Conservation (phyloP, 1,140 invertebrate genomes). For the Apis laboriosa region DNA sequence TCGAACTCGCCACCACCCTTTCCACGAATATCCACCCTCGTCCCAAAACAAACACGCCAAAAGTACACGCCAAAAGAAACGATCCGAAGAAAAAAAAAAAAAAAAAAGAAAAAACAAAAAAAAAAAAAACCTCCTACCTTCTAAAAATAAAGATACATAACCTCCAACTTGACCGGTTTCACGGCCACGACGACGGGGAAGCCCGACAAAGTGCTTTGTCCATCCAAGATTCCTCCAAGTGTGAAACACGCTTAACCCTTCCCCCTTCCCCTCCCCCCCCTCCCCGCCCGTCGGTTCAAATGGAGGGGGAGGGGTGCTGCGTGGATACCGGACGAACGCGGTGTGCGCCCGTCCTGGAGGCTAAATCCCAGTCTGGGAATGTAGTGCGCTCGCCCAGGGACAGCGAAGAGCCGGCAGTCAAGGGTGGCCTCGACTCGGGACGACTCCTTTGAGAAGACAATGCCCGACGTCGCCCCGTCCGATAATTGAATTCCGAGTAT, state of each 20-base stretch:
- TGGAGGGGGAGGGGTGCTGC: slow-evolving; percentile 48
- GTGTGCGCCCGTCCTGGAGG: slow-evolving; percentile 70
- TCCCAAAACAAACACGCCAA: too few relatives aligned
- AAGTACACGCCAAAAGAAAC: too few relatives aligned
- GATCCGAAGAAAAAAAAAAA: too few relatives aligned
- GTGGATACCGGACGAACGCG: slow-evolving; percentile 41
- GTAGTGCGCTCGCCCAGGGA: slow-evolving; percentile 73
- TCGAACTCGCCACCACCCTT: too few relatives aligned
- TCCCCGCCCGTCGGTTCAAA: neutral
- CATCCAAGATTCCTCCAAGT: neutral
- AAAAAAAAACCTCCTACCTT: too few relatives aligned
- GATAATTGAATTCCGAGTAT: slow-evolving; percentile 61
- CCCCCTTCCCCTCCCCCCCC: too few relatives aligned
- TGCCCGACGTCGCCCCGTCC: slow-evolving; percentile 47
- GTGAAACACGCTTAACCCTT: slow-evolving; percentile 15
- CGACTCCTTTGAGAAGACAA: slow-evolving; percentile 56
- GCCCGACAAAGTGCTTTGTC: too few relatives aligned
- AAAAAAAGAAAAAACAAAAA: too few relatives aligned
- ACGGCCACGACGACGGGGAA: too few relatives aligned
- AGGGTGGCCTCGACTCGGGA: slow-evolving; percentile 60
- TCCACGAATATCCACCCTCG: too few relatives aligned
- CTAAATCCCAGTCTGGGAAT: slow-evolving; percentile 77
- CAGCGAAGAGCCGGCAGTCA: slow-evolving; percentile 57
- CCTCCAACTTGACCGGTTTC: too few relatives aligned
- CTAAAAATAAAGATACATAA: too few relatives aligned